phyloP scores from a whole-genome alignment of 1,140 invertebrate genomes.

The Drosophila equinoxialis region DNA sequence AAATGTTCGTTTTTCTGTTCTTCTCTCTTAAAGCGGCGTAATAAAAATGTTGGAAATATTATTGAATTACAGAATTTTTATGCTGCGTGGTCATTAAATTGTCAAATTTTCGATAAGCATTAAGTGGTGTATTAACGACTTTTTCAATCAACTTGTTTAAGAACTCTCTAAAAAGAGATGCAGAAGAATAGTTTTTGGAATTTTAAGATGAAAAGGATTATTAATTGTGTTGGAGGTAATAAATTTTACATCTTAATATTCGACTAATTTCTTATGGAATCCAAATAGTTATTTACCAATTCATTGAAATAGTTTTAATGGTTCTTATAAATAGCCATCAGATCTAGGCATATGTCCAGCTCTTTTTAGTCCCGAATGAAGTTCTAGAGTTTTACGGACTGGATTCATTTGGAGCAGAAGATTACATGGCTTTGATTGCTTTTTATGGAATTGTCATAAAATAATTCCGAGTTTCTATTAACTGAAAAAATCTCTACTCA shows the following conservation, averaged over 20 bases:
- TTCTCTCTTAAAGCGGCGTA: not conserved
- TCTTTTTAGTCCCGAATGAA: no score
- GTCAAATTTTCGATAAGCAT: slow-evolving; percentile 6
- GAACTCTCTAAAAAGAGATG: not conserved
- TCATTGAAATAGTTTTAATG: no score
- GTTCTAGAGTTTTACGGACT: no score
- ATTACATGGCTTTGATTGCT: no score
- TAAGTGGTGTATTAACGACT: not conserved
- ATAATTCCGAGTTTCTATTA: no score
- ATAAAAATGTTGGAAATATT: slow-evolving; percentile 8
- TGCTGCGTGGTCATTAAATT: not conserved
- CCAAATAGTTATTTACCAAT: no score
- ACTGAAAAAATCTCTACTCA: no score
- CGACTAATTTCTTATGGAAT: no score
- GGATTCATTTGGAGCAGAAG: no score
- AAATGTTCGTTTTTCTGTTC: not conserved
- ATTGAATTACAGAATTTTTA: slow-evolving; percentile 1
- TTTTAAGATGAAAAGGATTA: not conserved
- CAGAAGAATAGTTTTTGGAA: not conserved
- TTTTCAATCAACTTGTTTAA: not conserved
- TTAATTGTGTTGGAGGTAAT: not conserved
- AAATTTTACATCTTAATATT: not conserved
- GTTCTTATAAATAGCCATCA: no score
- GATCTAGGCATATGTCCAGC: no score
- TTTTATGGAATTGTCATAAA: no score